Conservation (phyloP, 2,113 vertebrate species). For the Plectropomus leopardus region DNA sequence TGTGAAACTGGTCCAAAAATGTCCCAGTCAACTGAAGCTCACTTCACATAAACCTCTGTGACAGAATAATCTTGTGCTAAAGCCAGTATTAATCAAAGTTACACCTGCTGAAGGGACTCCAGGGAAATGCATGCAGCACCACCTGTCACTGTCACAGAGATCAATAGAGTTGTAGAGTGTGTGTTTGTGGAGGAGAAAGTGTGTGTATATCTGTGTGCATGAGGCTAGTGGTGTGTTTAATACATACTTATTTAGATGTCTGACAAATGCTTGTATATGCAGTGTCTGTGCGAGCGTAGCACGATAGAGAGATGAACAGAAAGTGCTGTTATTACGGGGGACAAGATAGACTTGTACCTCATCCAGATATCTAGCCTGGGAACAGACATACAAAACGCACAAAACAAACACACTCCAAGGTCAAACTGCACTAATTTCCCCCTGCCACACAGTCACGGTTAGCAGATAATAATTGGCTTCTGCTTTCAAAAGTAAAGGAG, state of each 20-base stretch:
- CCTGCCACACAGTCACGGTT: background rate
- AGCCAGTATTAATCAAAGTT: conserved; percentile 18
- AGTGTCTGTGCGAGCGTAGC: too few relatives aligned
- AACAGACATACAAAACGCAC: background rate
- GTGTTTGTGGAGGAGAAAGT: background rate
- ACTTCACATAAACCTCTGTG: conserved; percentile 4
- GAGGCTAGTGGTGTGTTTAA: background rate
- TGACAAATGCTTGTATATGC: background rate
- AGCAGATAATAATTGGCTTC: conserved; percentile 4
- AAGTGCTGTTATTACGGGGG: background rate
- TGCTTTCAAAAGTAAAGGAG: too few relatives aligned
- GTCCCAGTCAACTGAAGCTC: conserved; percentile 3
- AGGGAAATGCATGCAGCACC: background rate
- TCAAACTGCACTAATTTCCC: conserved; percentile 2
- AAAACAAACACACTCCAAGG: conserved; percentile 18
- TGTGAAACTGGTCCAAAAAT: conserved; percentile 23
- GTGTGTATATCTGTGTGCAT: background rate
- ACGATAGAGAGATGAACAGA: conserved; percentile 1
- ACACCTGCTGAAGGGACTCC: background rate
- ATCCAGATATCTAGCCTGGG: background rate
- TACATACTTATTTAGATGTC: background rate
- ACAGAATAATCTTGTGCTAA: background rate
- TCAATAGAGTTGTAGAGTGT: conserved; percentile 21
- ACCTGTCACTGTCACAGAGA: conserved; percentile 30
- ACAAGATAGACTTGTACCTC: conserved; percentile 2